Percentiles rank a stretch among this genome's conserved stretches.
Evolutionary conservation across 2,113 vertebrate genomes (phyloP).

Genomic region (Actenoides hombroni): DNA sequence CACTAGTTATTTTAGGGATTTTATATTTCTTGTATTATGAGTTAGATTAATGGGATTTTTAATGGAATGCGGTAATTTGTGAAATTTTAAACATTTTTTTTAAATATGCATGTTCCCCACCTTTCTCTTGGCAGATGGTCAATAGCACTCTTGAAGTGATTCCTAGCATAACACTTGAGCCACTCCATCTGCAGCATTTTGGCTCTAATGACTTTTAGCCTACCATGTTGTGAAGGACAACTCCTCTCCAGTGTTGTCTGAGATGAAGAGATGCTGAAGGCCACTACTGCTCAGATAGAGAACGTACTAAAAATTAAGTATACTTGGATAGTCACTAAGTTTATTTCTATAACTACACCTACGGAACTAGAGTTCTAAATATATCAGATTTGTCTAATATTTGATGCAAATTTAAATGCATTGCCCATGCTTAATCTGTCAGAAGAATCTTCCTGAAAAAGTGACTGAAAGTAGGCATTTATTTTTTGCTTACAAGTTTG

Average conservation of each 20-base stretch:
- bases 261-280: background rate
- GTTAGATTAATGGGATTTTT: background rate
- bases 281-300: background rate
- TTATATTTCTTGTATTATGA: background rate
- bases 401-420: background rate
- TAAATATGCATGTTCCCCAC: background rate
- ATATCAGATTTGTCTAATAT: background rate
- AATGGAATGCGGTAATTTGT: background rate
- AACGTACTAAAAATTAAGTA: background rate
- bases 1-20: background rate
- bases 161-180: background rate
- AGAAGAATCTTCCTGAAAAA: background rate
- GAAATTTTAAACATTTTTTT: background rate
- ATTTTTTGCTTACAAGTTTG: background rate
- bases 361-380: background rate
- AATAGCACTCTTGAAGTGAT: background rate
- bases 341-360: background rate
- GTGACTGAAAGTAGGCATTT: background rate
- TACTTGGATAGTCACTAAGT: background rate
- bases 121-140: background rate
- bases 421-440: background rate
- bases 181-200: background rate
- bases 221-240: background rate
- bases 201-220: background rate
- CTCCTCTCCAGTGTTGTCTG: background rate